These are phyloP conservation scores for Diploscapter pachys DNA, from an alignment of 1,140 invertebrate species.

Conservation along the genomic window DNA sequence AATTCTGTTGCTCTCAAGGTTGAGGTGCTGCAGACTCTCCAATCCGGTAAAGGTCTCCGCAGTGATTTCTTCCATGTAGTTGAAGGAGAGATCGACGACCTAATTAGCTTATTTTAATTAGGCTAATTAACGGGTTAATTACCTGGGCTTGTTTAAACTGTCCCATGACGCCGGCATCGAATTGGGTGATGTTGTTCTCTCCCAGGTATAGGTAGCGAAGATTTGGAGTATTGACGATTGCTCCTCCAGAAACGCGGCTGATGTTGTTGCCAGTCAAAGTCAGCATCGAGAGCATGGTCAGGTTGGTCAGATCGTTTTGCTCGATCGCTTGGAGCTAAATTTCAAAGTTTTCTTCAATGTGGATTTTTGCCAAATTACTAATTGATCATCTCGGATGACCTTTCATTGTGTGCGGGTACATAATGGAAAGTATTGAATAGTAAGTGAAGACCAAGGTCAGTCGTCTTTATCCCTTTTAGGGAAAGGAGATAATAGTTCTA, in stretches of 20 bases:
- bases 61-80: conserved; percentile 48
- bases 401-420: no score
- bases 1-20: conserved; percentile 54
- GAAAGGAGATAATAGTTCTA: no score
- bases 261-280: conserved; percentile 55
- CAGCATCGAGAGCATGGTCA: conserved; percentile 51
- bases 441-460: no score
- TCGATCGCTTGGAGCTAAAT: conserved; percentile 50
- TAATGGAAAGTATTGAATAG: no score
- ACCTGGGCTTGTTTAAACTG: conserved; percentile 44
- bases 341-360: not conserved
- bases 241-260: conserved; percentile 48
- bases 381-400: no score
- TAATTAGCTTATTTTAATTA: conserved; percentile 17
- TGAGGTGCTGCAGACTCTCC: conserved; percentile 55
- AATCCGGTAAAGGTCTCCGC: conserved; percentile 48
- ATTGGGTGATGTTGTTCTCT: conserved; percentile 46
- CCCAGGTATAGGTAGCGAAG: conserved; percentile 53
- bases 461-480: no score
- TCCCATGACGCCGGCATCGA: conserved; percentile 44
- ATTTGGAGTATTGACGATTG: conserved; percentile 43
- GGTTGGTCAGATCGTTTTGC: conserved; percentile 42
- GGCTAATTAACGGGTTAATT: not conserved
- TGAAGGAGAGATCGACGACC: conserved; percentile 57
- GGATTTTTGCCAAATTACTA: conserved; percentile 3